Base-by-base conservation (phyloP, 2,797 vertebrate genomes). In the Hyperoplus lanceolatus region DNA sequence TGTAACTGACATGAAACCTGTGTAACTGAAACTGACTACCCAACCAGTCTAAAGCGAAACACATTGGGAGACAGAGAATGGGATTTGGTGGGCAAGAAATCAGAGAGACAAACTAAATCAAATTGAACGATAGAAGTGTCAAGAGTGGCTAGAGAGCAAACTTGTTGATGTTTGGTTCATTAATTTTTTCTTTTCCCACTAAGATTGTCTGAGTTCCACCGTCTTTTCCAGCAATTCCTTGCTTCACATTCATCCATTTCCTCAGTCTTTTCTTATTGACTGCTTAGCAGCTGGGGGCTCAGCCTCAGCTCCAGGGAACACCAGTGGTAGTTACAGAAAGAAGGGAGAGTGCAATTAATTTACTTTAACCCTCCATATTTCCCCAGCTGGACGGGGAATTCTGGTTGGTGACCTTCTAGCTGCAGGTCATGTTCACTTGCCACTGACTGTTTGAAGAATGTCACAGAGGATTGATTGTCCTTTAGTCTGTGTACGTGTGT, bases 391-490 rank as follows among this genome's bases (percentile, higher is more conserved):
- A 67, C 43, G 60, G 69, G 74, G 82, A 77, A 81, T 79, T 76
- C 58, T 66, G 53, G 79, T 54, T 48, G 73, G 50, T 82, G 78
- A 84, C 73, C 72, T 78, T 87, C 73, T 64, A 61, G 58, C 70
- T 64, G 57, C 54, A 63, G 73, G 77, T 67, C 70, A 77, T 70
- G 62, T 50, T 75, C 43, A 70, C 68, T 67, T 61, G 50, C 70
- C 79, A 66, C 77, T 61, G 57, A 81, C 73, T 73, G 79, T 85
- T 84, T 82, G 54, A 74, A 80, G 66, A 84, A 82, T 74, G 70
- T 84, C 84, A 84, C 64, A 0, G 2, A 80, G 46, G 51, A 87
- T 77, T 75, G 76, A 82, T 77, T 77, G 21, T 75, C 39, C 70
- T 78, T 74, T 58, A 53, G 53, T 57, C 1, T 59, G n/a, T 2